These are phyloP conservation scores for Amphipoea oculea DNA, from an alignment of 2,888 invertebrate genomes.

Conservation along the genomic window DNA sequence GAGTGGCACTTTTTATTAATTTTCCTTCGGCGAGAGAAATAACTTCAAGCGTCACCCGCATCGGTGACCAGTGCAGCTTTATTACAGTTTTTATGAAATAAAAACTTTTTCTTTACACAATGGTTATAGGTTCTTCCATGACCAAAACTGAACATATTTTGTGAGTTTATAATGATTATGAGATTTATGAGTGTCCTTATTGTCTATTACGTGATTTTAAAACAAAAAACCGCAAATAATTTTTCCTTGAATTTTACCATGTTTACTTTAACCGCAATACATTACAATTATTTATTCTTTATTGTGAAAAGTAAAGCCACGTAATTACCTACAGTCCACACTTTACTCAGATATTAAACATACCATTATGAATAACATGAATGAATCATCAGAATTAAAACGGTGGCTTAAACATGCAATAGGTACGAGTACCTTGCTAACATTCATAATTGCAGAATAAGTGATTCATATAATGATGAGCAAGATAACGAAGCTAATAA, in stretches of 20 bases:
- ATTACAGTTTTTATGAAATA: slow-evolving; percentile 9
- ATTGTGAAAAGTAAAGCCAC: slow-evolving; percentile 17
- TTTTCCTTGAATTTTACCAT: not conserved
- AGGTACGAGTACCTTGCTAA: not conserved
- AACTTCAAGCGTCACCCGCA: slow-evolving; percentile 16
- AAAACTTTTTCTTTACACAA: not conserved
- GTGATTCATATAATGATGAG: slow-evolving; percentile 10
- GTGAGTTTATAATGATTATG: no score
- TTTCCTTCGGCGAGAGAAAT: slow-evolving; percentile 6
- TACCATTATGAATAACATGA: slow-evolving; percentile 35
- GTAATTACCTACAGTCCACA: slow-evolving; percentile 12
- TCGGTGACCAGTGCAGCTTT: slow-evolving; percentile 15
- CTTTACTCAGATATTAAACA: slow-evolving; percentile 11
- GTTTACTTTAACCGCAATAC: slow-evolving; percentile 10
- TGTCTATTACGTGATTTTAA: not conserved
- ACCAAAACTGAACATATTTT: no score
- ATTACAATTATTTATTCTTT: slow-evolving; percentile 16
- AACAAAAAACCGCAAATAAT: not conserved
- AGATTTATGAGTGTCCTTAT: not conserved
- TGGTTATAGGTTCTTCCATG: no score
- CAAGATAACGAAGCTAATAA: slow-evolving; percentile 1
- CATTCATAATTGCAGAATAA: slow-evolving; percentile 14
- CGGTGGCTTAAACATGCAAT: slow-evolving; percentile 24
- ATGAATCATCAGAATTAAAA: slow-evolving; percentile 43
- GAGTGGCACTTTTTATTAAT: slow-evolving; percentile 20